These are phyloP conservation scores for Pandemis heparana DNA, from an alignment of 2,888 invertebrate genomes.

Conservation along the genomic window DNA sequence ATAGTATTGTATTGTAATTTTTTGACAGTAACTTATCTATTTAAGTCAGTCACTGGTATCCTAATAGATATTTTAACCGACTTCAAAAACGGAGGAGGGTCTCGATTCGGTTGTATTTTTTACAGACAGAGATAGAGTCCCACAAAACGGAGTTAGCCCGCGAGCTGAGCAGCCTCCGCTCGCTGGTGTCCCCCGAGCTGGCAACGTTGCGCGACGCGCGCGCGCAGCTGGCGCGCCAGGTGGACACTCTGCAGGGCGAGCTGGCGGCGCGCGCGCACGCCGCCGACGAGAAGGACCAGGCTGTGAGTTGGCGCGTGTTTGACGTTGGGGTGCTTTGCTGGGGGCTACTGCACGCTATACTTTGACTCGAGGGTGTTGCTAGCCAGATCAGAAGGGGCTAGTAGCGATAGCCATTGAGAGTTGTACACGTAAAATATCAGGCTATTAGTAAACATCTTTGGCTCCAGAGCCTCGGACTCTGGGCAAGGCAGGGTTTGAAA, in stretches of 20 bases:
- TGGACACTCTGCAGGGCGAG: slow-evolving; percentile 51
- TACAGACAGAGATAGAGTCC: slow-evolving; percentile 77
- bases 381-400: no score
- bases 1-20: no score
- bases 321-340: slow-evolving; percentile 10
- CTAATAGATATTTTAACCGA: no score
- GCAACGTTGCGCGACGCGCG: slow-evolving; percentile 58
- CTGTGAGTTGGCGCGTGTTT: slow-evolving; percentile 59
- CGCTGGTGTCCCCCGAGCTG: slow-evolving; percentile 71
- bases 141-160: slow-evolving; percentile 73
- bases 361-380: background rate
- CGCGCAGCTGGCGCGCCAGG: slow-evolving; percentile 50
- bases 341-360: background rate
- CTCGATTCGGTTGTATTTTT: background rate
- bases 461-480: no score
- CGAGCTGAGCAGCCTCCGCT: slow-evolving; percentile 71
- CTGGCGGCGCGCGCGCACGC: slow-evolving; percentile 33
- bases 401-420: no score
- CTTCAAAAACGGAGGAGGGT: no score
- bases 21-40: no score
- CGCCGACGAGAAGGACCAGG: slow-evolving; percentile 70
- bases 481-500: no score
- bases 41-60: no score
- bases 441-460: no score
- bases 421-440: no score